Conservation (phyloP, 2,888 invertebrate genomes). For the Cephus pulcher region DNA sequence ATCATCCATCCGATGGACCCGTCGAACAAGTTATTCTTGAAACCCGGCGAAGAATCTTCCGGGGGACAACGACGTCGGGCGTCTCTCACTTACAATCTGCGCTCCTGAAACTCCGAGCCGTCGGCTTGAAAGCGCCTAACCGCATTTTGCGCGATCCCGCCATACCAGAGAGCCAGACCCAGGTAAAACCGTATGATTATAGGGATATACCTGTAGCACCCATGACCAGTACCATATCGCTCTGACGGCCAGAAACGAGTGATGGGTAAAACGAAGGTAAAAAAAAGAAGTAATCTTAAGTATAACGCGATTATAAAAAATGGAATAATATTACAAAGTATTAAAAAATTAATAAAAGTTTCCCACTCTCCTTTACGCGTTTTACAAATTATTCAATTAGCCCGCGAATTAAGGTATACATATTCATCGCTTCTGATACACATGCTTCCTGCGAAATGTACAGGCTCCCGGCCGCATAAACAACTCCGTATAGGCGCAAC, state of each 20-base stretch:
- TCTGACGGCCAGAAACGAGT: background rate
- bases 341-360: background rate
- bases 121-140: background rate
- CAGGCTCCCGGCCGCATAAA: constrained; percentile 54
- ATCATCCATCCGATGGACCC: background rate
- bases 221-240: background rate
- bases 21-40: background rate
- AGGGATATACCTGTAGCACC: constrained; percentile 10
- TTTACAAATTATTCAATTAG: constrained; percentile 68
- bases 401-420: constrained; percentile 67
- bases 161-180: constrained; percentile 38
- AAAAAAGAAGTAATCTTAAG: background rate
- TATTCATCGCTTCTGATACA: constrained; percentile 64
- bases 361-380: constrained; percentile 43
- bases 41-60: background rate
- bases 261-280: background rate
- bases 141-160: constrained; percentile 53
- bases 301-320: background rate
- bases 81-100: background rate
- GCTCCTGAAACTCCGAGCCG: background rate
- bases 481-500: constrained; percentile 50
- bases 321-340: background rate
- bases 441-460: constrained; percentile 45
- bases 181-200: background rate
- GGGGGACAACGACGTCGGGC: background rate